Evolutionary conservation across 2,797 vertebrate genomes (phyloP), one percentile per base, ranked within the genome.

Genomic region (Sebastes elongatus): DNA sequence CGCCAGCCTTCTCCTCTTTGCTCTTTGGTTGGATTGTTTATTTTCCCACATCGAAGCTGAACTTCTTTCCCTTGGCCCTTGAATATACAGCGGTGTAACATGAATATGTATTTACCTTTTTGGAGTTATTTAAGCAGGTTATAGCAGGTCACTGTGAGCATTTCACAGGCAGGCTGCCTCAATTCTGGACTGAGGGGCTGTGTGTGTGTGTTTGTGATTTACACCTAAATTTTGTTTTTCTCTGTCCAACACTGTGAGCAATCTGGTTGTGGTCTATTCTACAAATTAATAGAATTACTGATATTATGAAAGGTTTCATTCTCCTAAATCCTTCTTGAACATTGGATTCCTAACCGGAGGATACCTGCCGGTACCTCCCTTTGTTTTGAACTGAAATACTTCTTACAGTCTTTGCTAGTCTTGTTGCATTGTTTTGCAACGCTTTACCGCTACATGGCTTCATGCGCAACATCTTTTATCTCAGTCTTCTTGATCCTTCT

Each of bases 11-110:
- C 42, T 69, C 16, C 22, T 72, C 71, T 78, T 68, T 83, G 62
- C 63, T 79, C 63, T 71, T 67, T 65, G 59, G 30, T 52, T 28
- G 33, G 32, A 73, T 7, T 85, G 79, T 89, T 88, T 85, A 71
- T 86, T 88, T 91, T 91, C 88, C 89, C 86, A 92, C 85, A 78
- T 71, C 1, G 16, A 49, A 74, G 69, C 32, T 28, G 5, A 62
- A 49, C 53, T 63, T 53, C 49, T 78, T 68, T 69, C 14, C 60
- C 49, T 63, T 20, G 30, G 73, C 52, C n/a, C 30, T 35, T 73
- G 53, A 73, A 28, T 73, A 70, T 56, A 66, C 59, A 64, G 53
- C 49, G 67, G 9, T 49, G 28, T 33, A 30, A 59, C 46, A 52
- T 52, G 23, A 10, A 22, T 38, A 57, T 74, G 23, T 57, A 25